Base-by-base conservation (phyloP, 2,888 invertebrate genomes). In the Drosophila greeni region DNA sequence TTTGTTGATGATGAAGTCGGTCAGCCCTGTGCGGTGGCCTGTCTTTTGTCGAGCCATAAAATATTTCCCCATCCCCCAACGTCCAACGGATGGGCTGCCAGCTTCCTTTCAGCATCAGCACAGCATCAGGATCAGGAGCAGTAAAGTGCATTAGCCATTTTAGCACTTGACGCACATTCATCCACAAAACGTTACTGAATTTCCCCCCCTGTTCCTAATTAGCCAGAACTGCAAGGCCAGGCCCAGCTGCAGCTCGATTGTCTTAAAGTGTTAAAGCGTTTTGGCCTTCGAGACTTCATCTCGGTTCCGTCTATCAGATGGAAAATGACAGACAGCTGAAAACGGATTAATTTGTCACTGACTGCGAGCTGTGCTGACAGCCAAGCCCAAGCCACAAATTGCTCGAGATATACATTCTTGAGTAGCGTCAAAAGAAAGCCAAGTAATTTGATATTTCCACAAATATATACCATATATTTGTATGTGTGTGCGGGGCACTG, bases 1-100 rank as follows among this genome's bases (percentile, higher is more conserved):
- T 73, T 83, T 81, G 74, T 76, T 53, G 66, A 39, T 75, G 76
- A 82, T 75, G 59, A 76, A 82, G 79, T 76, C 79, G 82, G 74
- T 78, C 72, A 66, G 56, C 57, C 47, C 40, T 37, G 45, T 52
- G 48, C 39, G 45, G 65, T 65, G 53, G 56, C 48, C 36, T 66
- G 66, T 49, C 66, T 26, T 64, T 68, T 51, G 39, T 59, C 52
- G 37, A 18, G 43, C 57, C 48, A 70, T 73, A 73, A 73, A 76
- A 55, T 66, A 40, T 48, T 65, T 23, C 20, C 26, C 3, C 57
- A 26, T 1, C 14, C 6, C 55, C 57, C 42, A 29, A 11, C 26
- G 14, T 20, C 60, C 36, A 37, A 37, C 59, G 45, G 33, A 18
- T 12, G 20, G 24, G 29, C 29, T 18, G 58, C 56, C 67, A 61